These are phyloP conservation scores for Spilosoma lubricipeda DNA, from an alignment of 2,888 invertebrate genomes.

Conservation along the genomic window DNA sequence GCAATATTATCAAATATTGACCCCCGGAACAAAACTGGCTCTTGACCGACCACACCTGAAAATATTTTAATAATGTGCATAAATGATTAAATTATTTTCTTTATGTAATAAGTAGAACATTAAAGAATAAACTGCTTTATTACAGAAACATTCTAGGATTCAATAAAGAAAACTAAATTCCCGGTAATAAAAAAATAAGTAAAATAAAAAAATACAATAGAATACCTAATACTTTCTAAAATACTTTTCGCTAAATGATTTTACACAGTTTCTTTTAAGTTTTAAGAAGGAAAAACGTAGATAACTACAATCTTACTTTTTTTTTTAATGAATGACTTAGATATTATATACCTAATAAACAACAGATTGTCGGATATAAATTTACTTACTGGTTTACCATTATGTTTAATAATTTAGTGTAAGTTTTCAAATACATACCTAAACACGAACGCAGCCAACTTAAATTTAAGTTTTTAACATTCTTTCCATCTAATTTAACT, in stretches of 20 bases:
- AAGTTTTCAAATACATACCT: conserved; percentile 68
- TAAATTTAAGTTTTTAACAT: conserved; percentile 90
- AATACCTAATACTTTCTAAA: neutral
- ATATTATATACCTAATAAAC: no score
- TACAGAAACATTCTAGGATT: neutral
- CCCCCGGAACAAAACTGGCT: conserved; percentile 93
- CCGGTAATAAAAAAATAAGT: no score
- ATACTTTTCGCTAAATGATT: neutral
- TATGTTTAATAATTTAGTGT: conserved; percentile 4
- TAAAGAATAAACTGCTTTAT: neutral
- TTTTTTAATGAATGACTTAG: no score
- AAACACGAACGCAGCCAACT: conserved; percentile 92
- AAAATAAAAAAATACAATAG: no score
- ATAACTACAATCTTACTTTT: no score
- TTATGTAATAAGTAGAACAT: neutral
- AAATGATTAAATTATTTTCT: neutral
- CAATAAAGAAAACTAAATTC: neutral
- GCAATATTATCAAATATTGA: conserved; percentile 90
- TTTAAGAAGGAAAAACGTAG: no score
- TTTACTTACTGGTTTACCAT: neutral
- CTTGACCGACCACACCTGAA: conserved; percentile 93
- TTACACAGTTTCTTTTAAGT: no score
- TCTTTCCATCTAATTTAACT: conserved; percentile 88
- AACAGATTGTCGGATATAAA: neutral
- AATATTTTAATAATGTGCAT: conserved; percentile 11